Conservation (phyloP, 2,888 invertebrate genomes). For the Steromphala cineraria region DNA sequence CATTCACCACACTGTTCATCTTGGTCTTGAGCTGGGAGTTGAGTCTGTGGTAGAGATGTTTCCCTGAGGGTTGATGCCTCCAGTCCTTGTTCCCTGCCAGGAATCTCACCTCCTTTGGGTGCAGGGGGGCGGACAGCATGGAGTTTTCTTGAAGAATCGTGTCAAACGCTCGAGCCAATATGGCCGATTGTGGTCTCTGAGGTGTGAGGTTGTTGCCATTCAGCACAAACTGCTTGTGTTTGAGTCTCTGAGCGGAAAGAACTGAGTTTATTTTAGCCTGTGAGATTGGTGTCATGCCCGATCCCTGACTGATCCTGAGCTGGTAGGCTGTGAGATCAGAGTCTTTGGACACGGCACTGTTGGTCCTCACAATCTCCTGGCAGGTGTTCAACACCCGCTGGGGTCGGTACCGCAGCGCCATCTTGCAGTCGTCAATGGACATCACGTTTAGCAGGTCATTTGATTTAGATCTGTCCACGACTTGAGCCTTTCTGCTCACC, state of each 20-base stretch:
- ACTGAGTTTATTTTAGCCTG: not conserved
- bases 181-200: conserved; percentile 24
- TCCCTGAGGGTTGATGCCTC: not conserved
- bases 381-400: conserved; percentile 21
- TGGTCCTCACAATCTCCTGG: not conserved
- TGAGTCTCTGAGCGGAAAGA: not conserved
- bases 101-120: conserved; percentile 6
- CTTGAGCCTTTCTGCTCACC: conserved; percentile 32
- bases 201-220: not conserved
- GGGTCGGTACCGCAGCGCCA: conserved; percentile 47
- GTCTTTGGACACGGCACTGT: not conserved
- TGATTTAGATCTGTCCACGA: conserved; percentile 52
- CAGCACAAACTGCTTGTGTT: not conserved
- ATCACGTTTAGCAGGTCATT: conserved; percentile 60
- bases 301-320: not conserved
- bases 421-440: conserved; percentile 65
- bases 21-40: conserved; percentile 31
- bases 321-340: not conserved
- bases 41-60: conserved; percentile 22
- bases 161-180: conserved; percentile 53
- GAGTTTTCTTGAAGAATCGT: conserved; percentile 52
- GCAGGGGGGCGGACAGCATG: conserved; percentile 46
- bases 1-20: conserved; percentile 27
- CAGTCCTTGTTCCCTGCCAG: not conserved
- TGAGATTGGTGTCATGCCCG: not conserved